Conservation (phyloP, 2,113 vertebrate genomes). For the Bolborhynchus lineola region DNA sequence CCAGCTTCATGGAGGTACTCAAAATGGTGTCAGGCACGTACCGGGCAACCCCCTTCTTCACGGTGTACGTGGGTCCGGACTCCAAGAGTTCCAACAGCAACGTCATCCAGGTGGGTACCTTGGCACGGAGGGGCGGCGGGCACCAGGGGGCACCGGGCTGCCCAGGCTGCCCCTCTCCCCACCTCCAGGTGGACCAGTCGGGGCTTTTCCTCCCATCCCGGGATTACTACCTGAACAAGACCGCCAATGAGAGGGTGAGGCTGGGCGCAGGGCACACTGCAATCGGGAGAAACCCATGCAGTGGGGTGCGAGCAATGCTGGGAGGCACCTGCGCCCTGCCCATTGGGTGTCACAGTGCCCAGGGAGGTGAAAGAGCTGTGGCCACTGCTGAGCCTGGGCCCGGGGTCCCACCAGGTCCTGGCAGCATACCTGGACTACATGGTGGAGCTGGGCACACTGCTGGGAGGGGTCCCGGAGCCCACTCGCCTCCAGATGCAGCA, state of each 20-base stretch:
- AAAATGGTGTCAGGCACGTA: slow-evolving; percentile 92
- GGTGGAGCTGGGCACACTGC: slow-evolving; percentile 90
- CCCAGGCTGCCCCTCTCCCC: neutral
- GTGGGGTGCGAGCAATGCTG: rapidly evolving
- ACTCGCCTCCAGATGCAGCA: slow-evolving; percentile 88
- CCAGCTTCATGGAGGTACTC: slow-evolving; percentile 93
- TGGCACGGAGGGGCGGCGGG: rapidly evolving
- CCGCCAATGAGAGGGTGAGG: slow-evolving; percentile 91
- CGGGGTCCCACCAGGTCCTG: slow-evolving; percentile 77
- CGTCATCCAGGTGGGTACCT: slow-evolving; percentile 85
- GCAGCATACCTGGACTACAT: slow-evolving; percentile 93
- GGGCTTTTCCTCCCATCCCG: slow-evolving; percentile 94
- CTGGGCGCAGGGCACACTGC: neutral
- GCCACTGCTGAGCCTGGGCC: neutral
- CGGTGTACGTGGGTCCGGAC: slow-evolving; percentile 87
- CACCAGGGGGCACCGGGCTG: rapidly evolving
- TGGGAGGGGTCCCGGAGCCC: slow-evolving; percentile 80
- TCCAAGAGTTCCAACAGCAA: slow-evolving; percentile 98
- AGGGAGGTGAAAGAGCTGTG: neutral
- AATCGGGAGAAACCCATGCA: rapidly evolving
- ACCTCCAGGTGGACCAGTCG: slow-evolving; percentile 89
- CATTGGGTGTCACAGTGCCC: rapidly evolving
- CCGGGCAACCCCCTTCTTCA: slow-evolving; percentile 92
- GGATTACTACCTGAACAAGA: slow-evolving; percentile 97
- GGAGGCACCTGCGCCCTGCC: neutral